Conservation (phyloP, 2,113 vertebrate species). For the Platichthys flesus region DNA sequence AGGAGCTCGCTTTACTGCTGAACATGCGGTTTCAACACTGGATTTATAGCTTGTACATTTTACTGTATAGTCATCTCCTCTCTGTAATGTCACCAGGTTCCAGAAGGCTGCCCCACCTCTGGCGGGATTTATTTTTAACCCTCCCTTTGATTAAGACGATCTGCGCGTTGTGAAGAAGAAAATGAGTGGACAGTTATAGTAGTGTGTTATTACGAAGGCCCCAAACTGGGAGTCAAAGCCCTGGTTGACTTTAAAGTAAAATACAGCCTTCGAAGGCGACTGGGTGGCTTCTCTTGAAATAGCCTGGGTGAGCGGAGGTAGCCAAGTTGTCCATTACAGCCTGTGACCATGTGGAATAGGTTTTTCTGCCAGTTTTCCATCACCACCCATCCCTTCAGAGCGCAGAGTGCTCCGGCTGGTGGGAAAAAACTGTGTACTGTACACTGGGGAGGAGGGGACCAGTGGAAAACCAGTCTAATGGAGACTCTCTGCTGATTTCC, state of each 20-base stretch:
- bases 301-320: conserved; percentile 65
- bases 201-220: conserved; percentile 78
- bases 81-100: conserved; percentile 1
- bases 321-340: conserved; percentile 80
- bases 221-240: conserved; percentile 61
- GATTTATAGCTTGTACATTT: conserved; percentile 30
- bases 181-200: conserved; percentile 58
- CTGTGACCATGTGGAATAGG: conserved; percentile 76
- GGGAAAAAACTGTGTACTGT: conserved; percentile 66
- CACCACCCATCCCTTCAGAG: conserved; percentile 72
- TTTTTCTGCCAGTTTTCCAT: conserved; percentile 79
- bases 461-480: conserved; percentile 47
- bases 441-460: conserved; percentile 47
- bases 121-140: conserved; percentile 64
- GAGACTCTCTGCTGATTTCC: conserved; percentile 39
- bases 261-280: conserved; percentile 72
- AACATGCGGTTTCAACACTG: conserved; percentile 1
- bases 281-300: conserved; percentile 79
- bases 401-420: conserved; percentile 56
- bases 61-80: background rate
- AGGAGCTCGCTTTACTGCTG: background rate
- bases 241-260: conserved; percentile 68
- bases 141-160: conserved; percentile 66
- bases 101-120: conserved; percentile 45
- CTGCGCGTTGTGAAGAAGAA: conserved; percentile 45